Base-by-base conservation (phyloP, 1,140 invertebrate species). In the Scaptomyza montana region DNA sequence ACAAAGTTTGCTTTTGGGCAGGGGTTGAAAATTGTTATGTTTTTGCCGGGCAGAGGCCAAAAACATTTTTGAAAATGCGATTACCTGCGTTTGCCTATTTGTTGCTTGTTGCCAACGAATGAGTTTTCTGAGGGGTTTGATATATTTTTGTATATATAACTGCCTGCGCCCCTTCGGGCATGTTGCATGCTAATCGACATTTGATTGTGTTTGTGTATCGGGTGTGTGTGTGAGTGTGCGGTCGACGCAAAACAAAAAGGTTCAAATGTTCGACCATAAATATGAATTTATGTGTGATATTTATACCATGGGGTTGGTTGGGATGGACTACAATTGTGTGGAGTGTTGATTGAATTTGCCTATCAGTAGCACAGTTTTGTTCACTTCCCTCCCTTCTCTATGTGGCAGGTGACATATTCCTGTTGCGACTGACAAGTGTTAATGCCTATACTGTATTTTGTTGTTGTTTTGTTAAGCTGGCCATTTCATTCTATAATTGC, bases 51-150 rank as follows among this genome's bases (percentile, higher is more conserved):
- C 51, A 49, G 46, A 36, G 39, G 66, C 76, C 33, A 36, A 36
- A 68, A 66, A 72, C 41, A 57, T 59, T 59, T 63, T 46, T 67
- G 75, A 68, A 87, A 86, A 87, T 87, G 84, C 84, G 84, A 87
- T 89, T 89, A 89, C 84, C 84, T 89, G 84, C 77, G 85, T 82
- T 87, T 89, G 84, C 84, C 84, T 84, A 89, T 89, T 86, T 85
- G 80, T 69, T 77, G 80, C 80, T 72, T 80, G 78, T 89, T 60
- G 73, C 47, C 43, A 55, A 36, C 9, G 54, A 33, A 43, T 56
- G 51, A 51, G 62, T 33, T 46, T 41, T 47, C 36, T 9, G 8
- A 10, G 33, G 43, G 72, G 54, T 50, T 19, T 21, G 73, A 54
- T 56, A 0, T n/a, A 33, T 33, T 5, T 33, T 6, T 36, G 8